These are phyloP conservation scores for Pristionchus pacificus DNA, from an alignment of 1,140 invertebrate genomes.

Conservation along the genomic window DNA sequence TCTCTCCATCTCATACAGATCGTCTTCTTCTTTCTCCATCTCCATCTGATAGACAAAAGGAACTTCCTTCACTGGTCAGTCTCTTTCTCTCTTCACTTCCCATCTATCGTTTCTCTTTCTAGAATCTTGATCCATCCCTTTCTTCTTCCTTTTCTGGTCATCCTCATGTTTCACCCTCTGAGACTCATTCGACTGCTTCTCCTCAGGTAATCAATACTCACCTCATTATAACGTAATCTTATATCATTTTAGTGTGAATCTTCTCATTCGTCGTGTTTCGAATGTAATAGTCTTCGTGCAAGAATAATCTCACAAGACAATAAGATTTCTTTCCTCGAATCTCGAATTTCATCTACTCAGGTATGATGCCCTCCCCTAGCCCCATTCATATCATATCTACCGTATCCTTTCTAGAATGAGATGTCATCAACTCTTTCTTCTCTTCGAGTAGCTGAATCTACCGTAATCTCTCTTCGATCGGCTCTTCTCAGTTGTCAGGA, in stretches of 20 bases:
- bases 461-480: constrained; percentile 1
- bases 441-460: neutral
- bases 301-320: neutral
- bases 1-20: neutral
- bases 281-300: neutral
- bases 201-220: neutral
- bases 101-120: too few species aligned
- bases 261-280: neutral
- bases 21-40: neutral
- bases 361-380: too few species aligned
- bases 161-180: constrained; percentile 14
- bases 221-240: neutral
- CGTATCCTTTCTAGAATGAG: neutral
- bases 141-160: neutral
- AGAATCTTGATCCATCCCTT: too few species aligned
- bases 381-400: neutral
- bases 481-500: constrained; percentile 2
- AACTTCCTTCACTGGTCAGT: neutral
- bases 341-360: neutral
- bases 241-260: neutral
- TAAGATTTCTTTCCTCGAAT: neutral
- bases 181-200: constrained; percentile 14
- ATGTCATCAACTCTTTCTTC: constrained; percentile 8
- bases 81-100: too few species aligned
- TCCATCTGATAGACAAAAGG: too few species aligned